Percentiles rank a stretch among this genome's conserved stretches.
phyloP scores from a whole-genome alignment of 2,113 vertebrate species.

The Rhinolophus sinicus region DNA sequence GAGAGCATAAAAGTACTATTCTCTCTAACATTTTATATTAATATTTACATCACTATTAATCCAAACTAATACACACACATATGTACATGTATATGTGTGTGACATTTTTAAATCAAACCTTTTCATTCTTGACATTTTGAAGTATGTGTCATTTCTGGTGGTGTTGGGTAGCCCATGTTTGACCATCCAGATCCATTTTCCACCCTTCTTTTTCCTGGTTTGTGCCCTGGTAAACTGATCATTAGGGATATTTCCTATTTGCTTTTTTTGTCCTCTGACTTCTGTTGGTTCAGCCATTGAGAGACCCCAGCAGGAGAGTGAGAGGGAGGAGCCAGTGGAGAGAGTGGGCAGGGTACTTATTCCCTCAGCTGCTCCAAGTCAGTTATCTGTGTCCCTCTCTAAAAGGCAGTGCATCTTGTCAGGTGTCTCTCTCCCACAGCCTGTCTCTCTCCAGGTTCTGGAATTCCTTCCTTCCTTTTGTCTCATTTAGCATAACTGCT shows the following conservation, averaged over 20 bases:
- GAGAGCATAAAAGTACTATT: not conserved
- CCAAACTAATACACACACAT: not conserved
- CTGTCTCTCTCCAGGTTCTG: not conserved
- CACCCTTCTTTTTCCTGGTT: not conserved
- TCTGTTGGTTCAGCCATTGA: not conserved
- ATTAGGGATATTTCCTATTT: not conserved
- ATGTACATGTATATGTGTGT: not conserved
- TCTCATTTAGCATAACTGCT: not conserved
- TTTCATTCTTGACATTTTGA: not conserved
- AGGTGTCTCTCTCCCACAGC: not conserved
- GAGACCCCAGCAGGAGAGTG: not conserved
- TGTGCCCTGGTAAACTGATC: not conserved
- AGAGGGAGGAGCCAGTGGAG: not conserved
- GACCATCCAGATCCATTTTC: not conserved
- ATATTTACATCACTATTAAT: not conserved
- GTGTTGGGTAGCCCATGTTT: not conserved
- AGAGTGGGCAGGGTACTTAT: not conserved
- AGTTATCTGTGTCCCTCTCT: not conserved
- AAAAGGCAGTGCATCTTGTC: not conserved
- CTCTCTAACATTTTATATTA: not conserved
- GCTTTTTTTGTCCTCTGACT: not conserved
- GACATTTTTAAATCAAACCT: not conserved
- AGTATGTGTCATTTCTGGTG: not conserved
- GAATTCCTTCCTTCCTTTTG: not conserved
- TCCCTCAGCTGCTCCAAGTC: too few species aligned